Evolutionary conservation across 2,113 vertebrate genomes (phyloP).

Genomic region (Hippolais icterina): DNA sequence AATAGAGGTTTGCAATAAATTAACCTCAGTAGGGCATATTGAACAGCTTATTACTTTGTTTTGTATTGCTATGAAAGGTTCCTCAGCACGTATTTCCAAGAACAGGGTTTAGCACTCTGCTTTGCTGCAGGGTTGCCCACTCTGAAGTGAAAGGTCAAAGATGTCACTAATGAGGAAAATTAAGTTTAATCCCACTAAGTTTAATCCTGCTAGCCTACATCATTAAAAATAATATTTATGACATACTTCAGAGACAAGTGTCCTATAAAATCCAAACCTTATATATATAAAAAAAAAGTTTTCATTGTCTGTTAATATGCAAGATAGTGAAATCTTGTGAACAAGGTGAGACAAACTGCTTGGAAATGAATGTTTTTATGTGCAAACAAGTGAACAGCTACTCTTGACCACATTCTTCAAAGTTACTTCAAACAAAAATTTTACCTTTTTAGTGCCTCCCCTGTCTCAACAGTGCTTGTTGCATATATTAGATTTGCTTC

Average conservation of each 20-base stretch:
- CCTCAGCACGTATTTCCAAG: not conserved
- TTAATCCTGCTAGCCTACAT: not conserved
- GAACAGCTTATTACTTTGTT: not conserved
- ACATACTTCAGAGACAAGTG: not conserved
- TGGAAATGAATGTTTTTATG: not conserved
- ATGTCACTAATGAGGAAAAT: not conserved
- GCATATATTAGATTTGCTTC: constrained; percentile 39
- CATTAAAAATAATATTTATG: not conserved
- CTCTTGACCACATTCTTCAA: constrained; percentile 15
- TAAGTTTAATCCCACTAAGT: not conserved
- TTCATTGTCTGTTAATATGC: not conserved
- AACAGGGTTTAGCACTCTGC: not conserved
- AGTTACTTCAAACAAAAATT: constrained; percentile 38
- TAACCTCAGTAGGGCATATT: not conserved
- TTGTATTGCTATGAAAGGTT: not conserved
- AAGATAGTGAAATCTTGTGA: not conserved
- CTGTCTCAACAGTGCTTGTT: not conserved
- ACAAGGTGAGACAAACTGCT: not conserved
- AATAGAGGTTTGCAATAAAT: not conserved
- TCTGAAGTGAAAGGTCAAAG: not conserved
- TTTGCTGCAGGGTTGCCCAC: not conserved
- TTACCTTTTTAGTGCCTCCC: not conserved
- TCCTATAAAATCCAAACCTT: not conserved
- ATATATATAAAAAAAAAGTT: not conserved
- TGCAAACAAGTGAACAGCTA: not conserved